Base-by-base conservation (phyloP, 1,140 invertebrate genomes). In the Brachionus asplanchnoidis region DNA sequence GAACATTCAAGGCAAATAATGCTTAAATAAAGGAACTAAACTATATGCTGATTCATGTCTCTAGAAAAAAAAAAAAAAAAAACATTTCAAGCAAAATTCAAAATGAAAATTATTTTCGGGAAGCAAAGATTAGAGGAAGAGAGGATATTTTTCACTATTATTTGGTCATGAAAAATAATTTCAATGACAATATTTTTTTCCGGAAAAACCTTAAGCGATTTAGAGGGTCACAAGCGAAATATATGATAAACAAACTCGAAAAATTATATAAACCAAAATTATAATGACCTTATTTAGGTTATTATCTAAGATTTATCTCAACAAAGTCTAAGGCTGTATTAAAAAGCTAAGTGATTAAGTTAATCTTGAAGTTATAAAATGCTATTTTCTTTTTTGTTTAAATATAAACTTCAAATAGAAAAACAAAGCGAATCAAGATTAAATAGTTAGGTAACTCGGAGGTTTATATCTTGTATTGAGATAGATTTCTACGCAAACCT, bases 211-310 rank as follows among this genome's bases (percentile, higher is more conserved):
- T 73, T 73, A 73, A 73, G n/a, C 28, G 17, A 40, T 20, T n/a
- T n/a, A 68, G 66, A 68, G 66, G 68, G 68, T 73, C 68, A 68
- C 32, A 68, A 17, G 40, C 36, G 44, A 40, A 40, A 14, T 11
- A 36, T 68, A 68, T 68, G 14, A 73, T 73, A 73, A 73, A 73
- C 68, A 73, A 73, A 73, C 44, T 77, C 73, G 23, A 50, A 50
- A 17, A 42, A 75, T 77, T 77, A 77, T 77, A 77, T 77, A 77
- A 77, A 77, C 73, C 32, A 46, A 77, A 77, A 50, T 77, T 20
- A 50, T 50, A 77, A 77, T 36, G 73, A 77, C 73, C 73, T 77
- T 77, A 77, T 77, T 77, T 77, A 50, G 73, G 73, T 77, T 77
- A 77, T 77, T 77, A 77, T 77, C 73, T 77, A 77, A 77, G 73